Evolutionary conservation across 2,888 invertebrate species (phyloP).

Genomic region (Panopea generosa): DNA sequence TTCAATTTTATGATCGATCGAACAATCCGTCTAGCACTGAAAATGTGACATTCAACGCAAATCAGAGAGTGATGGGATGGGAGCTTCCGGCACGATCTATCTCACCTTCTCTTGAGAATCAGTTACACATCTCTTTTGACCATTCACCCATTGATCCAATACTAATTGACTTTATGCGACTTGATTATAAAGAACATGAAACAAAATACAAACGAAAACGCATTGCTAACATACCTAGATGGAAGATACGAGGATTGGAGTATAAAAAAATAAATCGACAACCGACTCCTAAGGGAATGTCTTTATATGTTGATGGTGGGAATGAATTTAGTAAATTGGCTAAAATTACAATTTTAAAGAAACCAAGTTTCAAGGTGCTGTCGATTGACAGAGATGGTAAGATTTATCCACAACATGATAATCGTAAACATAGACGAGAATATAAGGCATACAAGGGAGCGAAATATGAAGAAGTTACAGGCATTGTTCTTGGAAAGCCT

Average conservation of each 20-base stretch:
- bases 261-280: constrained; percentile 11
- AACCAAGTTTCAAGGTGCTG: constrained; percentile 20
- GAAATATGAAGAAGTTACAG: constrained; percentile 21
- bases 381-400: constrained; percentile 29
- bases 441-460: constrained; percentile 2
- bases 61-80: constrained; percentile 34
- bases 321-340: neutral
- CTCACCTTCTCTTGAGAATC: constrained; percentile 25
- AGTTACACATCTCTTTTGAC: constrained; percentile 31
- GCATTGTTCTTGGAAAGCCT: constrained; percentile 15
- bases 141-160: constrained; percentile 3
- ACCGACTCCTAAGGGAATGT: constrained; percentile 19
- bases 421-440: neutral
- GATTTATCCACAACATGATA: constrained; percentile 35
- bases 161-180: constrained; percentile 36
- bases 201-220: constrained; percentile 3
- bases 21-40: constrained; percentile 26
- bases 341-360: neutral
- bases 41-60: constrained; percentile 20
- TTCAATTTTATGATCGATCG: constrained; percentile 28
- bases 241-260: constrained; percentile 11
- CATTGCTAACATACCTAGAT: constrained; percentile 1
- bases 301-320: constrained; percentile 14
- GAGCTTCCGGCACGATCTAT: constrained; percentile 27
- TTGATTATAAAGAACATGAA: constrained; percentile 20